These are phyloP conservation scores for Corythornis leucogaster DNA, from an alignment of 2,797 vertebrate species.

Conservation along the genomic window DNA sequence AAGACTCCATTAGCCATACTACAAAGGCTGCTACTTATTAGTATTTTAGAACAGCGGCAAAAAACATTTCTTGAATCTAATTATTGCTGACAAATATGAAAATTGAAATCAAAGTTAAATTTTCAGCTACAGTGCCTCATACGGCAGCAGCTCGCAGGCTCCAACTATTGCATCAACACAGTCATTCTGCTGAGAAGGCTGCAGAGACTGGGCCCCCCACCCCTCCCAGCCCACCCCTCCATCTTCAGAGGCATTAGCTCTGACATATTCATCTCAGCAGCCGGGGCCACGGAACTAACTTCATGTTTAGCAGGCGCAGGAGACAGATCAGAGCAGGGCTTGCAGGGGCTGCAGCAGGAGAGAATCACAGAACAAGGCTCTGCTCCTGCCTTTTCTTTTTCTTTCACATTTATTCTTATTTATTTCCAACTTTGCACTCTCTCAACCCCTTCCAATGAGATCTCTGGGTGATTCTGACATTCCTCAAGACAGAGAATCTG, in stretches of 20 bases:
- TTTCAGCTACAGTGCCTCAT: slow-evolving; percentile 77
- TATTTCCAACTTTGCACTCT: background rate
- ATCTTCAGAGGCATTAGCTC: slow-evolving; percentile 73
- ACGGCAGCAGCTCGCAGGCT: slow-evolving; percentile 48
- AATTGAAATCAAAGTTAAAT: slow-evolving; percentile 87
- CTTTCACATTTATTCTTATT: background rate
- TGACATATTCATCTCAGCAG: slow-evolving; percentile 76
- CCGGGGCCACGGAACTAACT: slow-evolving; percentile 47
- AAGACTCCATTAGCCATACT: slow-evolving; percentile 78
- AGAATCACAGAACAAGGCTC: background rate
- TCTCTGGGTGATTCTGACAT: slow-evolving; percentile 59
- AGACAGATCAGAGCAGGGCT: background rate
- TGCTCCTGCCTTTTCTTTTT: too few species aligned
- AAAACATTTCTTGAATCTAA: slow-evolving; percentile 84
- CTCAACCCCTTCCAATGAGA: background rate
- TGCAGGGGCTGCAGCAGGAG: background rate
- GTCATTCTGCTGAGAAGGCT: slow-evolving; percentile 59
- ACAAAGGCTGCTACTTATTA: slow-evolving; percentile 82
- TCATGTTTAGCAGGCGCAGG: slow-evolving; percentile 30
- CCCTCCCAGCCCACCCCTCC: slow-evolving; percentile 43
- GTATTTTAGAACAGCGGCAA: slow-evolving; percentile 81
- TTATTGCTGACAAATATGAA: slow-evolving; percentile 88
- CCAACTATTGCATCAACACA: slow-evolving; percentile 63
- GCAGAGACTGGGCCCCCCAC: slow-evolving; percentile 36
- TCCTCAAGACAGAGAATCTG: background rate